Evolutionary conservation across 37 sponge, comb jelly and placozoan genomes (phyloP), one percentile per base, ranked within the genome.

Genomic region (Chondrosia reniformis): DNA sequence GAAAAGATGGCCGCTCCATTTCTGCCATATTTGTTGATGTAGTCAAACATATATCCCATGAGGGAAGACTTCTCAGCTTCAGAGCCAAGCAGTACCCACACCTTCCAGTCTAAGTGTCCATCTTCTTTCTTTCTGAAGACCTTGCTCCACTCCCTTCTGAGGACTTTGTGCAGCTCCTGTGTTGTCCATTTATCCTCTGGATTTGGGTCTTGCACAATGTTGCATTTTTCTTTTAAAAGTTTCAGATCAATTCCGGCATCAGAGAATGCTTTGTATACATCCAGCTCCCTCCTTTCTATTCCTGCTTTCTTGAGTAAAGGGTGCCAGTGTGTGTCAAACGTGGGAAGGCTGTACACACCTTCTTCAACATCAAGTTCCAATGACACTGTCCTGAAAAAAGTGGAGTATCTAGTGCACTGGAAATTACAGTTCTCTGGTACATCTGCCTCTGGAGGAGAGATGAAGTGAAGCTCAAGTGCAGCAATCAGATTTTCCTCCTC

Each of bases 171-270:
- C 10, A 77, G 33, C 4, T 77, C 77, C 10, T 7, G 21, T 8
- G n/a, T 56, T 33, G 33, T 30, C 77, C 77, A 77, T 1, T 30
- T 42, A 33, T 33, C 40, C 0, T 19, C 34, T 27, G 54, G 34
- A 33, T 56, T 43, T 1, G 77, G 77, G 38, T 77, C 77, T 34
- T 33, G 1, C 9, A 77, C 61, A 3, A 77, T 6, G 25, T 55
- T 33, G 7, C 41, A 77, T 9, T 12, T 3, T 56, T 56, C 61
- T 34, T 34, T 57, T 2, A 59, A 40, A 59, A n/a, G 28, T 4
- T 28, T 32, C 12, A 77, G 12, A 41, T 77, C 62, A 36, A 77
- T 34, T 17, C 77, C 77, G 34, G 77, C 77, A 52, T 77, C 77
- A 24, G 17, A 39, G 59, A 39, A 77, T 30, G 59, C 57, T 38